Percentiles rank a stretch among this genome's conserved stretches.
These are phyloP conservation scores for Alsophila aescularia DNA, from an alignment of 2,888 invertebrate species.

Conservation along the genomic window DNA sequence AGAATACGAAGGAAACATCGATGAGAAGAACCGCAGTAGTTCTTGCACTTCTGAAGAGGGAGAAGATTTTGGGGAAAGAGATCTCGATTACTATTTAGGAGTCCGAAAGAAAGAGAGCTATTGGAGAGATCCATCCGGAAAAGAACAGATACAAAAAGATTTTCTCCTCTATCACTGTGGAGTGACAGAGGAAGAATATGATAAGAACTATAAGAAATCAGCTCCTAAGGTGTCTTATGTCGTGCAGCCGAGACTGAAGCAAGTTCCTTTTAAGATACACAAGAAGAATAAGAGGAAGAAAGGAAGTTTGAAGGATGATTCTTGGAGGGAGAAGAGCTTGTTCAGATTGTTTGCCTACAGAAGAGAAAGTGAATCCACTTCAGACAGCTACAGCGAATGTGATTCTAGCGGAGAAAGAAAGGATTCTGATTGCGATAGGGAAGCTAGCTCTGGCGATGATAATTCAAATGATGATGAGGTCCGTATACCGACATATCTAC, in stretches of 20 bases:
- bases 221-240: slow-evolving; percentile 51
- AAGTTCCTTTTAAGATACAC: slow-evolving; percentile 78
- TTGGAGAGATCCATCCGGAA: slow-evolving; percentile 73
- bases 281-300: slow-evolving; percentile 55
- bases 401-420: slow-evolving; percentile 59
- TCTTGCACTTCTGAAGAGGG: slow-evolving; percentile 43
- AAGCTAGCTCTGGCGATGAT: slow-evolving; percentile 16
- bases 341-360: slow-evolving; percentile 70
- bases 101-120: slow-evolving; percentile 69
- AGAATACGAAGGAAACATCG: slow-evolving; percentile 44
- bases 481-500: not conserved
- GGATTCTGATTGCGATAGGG: slow-evolving; percentile 21
- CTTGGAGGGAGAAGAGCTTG: slow-evolving; percentile 72
- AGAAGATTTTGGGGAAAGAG: slow-evolving; percentile 66
- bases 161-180: slow-evolving; percentile 75
- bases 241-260: slow-evolving; percentile 64
- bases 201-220: slow-evolving; percentile 58
- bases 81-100: slow-evolving; percentile 75
- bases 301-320: slow-evolving; percentile 60
- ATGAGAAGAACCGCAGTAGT: slow-evolving; percentile 32
- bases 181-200: slow-evolving; percentile 71
- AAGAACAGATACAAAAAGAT: slow-evolving; percentile 74
- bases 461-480: slow-evolving; percentile 12
- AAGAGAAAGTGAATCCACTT: slow-evolving; percentile 71
- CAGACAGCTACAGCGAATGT: slow-evolving; percentile 78